These are phyloP conservation scores for Solenodon paradoxus DNA, from an alignment of 2,113 vertebrate genomes.

Conservation along the genomic window DNA sequence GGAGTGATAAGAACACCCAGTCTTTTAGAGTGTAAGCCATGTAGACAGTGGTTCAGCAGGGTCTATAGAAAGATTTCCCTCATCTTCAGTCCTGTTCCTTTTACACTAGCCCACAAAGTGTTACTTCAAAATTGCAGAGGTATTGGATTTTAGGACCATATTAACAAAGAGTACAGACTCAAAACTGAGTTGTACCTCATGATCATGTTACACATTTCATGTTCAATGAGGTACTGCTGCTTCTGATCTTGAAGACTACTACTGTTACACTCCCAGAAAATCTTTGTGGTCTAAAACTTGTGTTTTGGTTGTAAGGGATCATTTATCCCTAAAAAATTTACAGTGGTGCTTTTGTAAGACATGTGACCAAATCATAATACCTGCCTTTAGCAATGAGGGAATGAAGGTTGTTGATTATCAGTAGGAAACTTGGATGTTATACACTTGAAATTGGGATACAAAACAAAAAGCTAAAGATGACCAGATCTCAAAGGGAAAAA, in stretches of 20 bases:
- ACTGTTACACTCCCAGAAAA: slow-evolving; percentile 30
- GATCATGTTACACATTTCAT: background rate
- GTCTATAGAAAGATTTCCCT: background rate
- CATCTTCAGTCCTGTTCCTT: background rate
- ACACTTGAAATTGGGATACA: slow-evolving; percentile 33
- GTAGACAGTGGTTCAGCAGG: background rate
- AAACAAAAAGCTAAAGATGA: slow-evolving; percentile 39
- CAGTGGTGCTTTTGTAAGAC: slow-evolving; percentile 53
- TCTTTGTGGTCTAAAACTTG: slow-evolving; percentile 19
- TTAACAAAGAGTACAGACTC: background rate
- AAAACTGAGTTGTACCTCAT: background rate
- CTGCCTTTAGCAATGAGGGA: slow-evolving; percentile 54
- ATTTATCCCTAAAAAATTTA: slow-evolving; percentile 58
- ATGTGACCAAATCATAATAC: slow-evolving; percentile 54
- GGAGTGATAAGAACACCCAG: background rate
- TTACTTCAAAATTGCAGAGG: background rate
- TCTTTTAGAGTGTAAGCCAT: background rate
- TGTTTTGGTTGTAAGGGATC: slow-evolving; percentile 50
- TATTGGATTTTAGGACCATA: background rate
- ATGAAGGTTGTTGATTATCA: slow-evolving; percentile 53
- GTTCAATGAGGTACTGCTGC: background rate
- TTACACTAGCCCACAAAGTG: background rate
- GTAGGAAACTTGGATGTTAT: slow-evolving; percentile 58
- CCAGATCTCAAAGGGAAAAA: slow-evolving; percentile 60
- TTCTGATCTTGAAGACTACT: background rate